Conservation (phyloP, 1,140 invertebrate genomes). For the Thaumetopoea pityocampa region DNA sequence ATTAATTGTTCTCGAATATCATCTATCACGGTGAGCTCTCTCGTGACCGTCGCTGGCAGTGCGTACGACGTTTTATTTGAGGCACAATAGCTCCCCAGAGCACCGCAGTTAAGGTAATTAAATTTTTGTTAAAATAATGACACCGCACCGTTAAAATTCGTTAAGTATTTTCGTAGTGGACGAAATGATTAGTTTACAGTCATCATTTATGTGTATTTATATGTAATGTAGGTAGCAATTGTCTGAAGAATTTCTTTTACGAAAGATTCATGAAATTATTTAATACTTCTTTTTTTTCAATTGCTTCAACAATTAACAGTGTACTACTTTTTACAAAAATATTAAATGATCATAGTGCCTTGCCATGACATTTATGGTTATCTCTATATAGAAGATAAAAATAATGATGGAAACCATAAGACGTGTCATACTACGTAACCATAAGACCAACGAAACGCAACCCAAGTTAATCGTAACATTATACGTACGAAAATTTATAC, state of each 20-base stretch:
- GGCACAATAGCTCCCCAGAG: constrained; percentile 49
- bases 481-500: constrained; percentile 36
- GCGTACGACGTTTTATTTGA: constrained; percentile 69
- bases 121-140: constrained; percentile 46
- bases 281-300: no score
- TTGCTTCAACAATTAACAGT: no score
- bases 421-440: no score
- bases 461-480: constrained; percentile 5
- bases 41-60: constrained; percentile 63
- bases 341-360: no score
- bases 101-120: constrained; percentile 45
- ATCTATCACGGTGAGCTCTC: constrained; percentile 72
- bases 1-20: constrained; percentile 75
- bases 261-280: constrained; percentile 7
- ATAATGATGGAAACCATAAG: no score
- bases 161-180: constrained; percentile 18
- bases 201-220: constrained; percentile 18
- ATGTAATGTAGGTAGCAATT: constrained; percentile 14
- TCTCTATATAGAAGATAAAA: no score
- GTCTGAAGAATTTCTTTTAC: constrained; percentile 9
- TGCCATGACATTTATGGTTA: no score
- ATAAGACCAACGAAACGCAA: no score
- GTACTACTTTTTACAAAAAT: no score
- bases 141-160: constrained; percentile 15
- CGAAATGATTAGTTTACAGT: constrained; percentile 10